Evolutionary conservation across 2,888 invertebrate genomes (phyloP).

Genomic region (Protophormia terraenovae): DNA sequence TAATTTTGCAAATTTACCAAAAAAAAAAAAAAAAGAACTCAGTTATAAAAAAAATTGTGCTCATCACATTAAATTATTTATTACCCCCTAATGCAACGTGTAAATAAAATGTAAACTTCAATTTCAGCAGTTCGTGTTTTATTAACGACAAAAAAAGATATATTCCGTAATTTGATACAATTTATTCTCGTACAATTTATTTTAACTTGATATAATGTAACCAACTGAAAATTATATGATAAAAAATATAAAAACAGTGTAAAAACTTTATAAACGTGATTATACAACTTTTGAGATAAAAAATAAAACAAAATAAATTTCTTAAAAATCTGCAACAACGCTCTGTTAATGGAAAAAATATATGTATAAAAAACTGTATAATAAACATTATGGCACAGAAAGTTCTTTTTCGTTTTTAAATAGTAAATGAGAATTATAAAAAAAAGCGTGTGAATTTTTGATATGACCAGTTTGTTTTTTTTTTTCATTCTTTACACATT

Average conservation of each 20-base stretch:
- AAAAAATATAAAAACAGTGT: conserved; percentile 16
- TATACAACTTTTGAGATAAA: neutral
- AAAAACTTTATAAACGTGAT: conserved; percentile 51
- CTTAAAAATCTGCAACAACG: neutral
- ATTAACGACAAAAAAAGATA: neutral
- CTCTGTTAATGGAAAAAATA: neutral
- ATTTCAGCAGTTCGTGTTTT: neutral
- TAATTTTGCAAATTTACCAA: neutral
- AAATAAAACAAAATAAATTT: neutral
- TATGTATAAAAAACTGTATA: neutral
- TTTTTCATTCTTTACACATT: neutral
- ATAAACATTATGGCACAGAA: conserved; percentile 2
- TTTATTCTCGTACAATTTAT: neutral
- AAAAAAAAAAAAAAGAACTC: neutral
- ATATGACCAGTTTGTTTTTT: neutral
- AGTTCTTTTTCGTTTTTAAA: neutral
- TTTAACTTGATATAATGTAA: neutral
- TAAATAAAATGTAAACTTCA: conserved; percentile 19
- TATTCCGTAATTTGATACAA: conserved; percentile 45
- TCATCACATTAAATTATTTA: conserved; percentile 19
- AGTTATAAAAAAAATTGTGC: neutral
- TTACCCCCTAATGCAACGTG: conserved; percentile 7
- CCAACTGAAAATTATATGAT: conserved; percentile 3
- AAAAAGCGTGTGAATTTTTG: conserved; percentile 50
- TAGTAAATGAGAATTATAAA: conserved; percentile 9